Conservation (phyloP, 2,888 invertebrate species). For the Meiosimyza decipiens region DNA sequence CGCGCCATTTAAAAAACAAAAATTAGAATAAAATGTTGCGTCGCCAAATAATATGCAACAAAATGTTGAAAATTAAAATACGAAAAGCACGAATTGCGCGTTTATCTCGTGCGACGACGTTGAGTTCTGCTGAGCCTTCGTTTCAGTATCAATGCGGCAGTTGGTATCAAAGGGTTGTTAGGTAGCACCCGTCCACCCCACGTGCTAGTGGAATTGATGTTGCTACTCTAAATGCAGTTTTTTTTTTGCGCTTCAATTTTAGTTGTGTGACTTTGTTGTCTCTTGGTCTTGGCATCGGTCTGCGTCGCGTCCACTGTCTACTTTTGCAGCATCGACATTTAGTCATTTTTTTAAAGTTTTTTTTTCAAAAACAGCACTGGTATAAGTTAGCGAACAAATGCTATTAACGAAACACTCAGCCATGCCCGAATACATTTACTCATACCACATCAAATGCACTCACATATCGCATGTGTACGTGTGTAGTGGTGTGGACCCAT, state of each 20-base stretch:
- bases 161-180: too few relatives aligned
- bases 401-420: slow-evolving; percentile 32
- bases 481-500: background rate
- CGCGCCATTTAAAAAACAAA: slow-evolving; percentile 14
- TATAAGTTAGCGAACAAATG: slow-evolving; percentile 31
- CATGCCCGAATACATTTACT: background rate
- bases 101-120: too few relatives aligned
- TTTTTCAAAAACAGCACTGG: background rate
- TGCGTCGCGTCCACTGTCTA: too few relatives aligned
- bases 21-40: slow-evolving; percentile 20
- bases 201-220: too few relatives aligned
- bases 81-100: slow-evolving; percentile 21
- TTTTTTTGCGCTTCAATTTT: background rate
- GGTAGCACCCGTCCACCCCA: too few relatives aligned
- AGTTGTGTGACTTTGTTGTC: background rate
- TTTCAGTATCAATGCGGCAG: too few relatives aligned
- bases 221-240: too few relatives aligned
- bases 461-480: background rate
- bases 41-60: slow-evolving; percentile 34
- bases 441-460: background rate
- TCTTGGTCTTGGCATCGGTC: background rate
- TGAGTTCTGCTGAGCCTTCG: too few relatives aligned
- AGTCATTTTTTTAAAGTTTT: too few relatives aligned
- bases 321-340: too few relatives aligned
- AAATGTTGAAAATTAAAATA: slow-evolving; percentile 35